Evolutionary conservation across 2,113 vertebrate genomes (phyloP), one percentile per base, ranked within the genome.

Genomic region (Clarias batrachus): DNA sequence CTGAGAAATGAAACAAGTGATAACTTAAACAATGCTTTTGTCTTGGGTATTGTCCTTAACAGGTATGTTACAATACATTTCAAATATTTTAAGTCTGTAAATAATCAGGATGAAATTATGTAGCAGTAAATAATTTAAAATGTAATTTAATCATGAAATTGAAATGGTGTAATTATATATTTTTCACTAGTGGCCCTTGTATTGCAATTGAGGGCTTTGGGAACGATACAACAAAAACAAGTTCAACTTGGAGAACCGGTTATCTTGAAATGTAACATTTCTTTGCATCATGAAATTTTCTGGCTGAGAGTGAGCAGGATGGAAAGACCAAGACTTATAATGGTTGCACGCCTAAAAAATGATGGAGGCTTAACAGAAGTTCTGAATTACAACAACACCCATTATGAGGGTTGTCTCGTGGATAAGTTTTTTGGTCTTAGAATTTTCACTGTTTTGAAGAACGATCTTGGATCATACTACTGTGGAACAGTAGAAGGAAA

Each of bases 271-370:
- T 87, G 88, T 62, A 85, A 60, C 11, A 25, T 78, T 59, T 82
- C 88, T 56, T 63, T 87, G 17, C 83, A 87, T 71, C 33, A 82
- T 78, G 77, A 85, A 3, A 85, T 85, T 63, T 84, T 87, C 62
- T 89, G 88, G 88, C 59, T 89, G 60, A 82, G 33, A 84, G 73
- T 89, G 8, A 87, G 30, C 74, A 57, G 21, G 11, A 56, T 62
- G 60, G 88, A 74, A 41, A 80, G 5, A 73, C 82, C 63, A 12
- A 70, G 57, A 68, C 12, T 86, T 62, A 13, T 89, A 16, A 60
- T 89, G 68, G 71, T 82, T 33, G 25, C 62, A 54, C 65, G 52
- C 6, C 62, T 78, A n/a, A 87, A 81, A 68, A 79, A 74, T 62
- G 65, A 70, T 78, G 88, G 88, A 37, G 54, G 59, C 25, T 12